Conservation (phyloP, 1,140 invertebrate species). For the Trachymyrmex cornetzi region DNA sequence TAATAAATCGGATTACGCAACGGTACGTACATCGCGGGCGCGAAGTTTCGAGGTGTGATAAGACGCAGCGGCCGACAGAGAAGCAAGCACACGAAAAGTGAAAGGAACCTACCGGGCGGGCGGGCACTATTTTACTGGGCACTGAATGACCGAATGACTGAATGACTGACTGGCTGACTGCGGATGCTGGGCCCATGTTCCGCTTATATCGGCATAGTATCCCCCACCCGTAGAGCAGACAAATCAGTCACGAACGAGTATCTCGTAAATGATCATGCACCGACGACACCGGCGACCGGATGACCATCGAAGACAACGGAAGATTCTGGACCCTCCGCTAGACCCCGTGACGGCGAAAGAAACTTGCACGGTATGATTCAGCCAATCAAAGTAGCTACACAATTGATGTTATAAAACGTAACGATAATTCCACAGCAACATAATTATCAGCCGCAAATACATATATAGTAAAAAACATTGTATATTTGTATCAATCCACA, state of each 20-base stretch:
- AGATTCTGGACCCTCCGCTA: slow-evolving; percentile 41
- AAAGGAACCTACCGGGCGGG: slow-evolving; percentile 71
- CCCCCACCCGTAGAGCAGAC: slow-evolving; percentile 62
- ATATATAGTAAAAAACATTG: no score
- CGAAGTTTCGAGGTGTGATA: not conserved
- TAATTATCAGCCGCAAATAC: not conserved
- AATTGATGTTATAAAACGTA: not conserved
- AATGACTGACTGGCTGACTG: slow-evolving; percentile 75
- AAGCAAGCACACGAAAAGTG: slow-evolving; percentile 63
- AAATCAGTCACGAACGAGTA: slow-evolving; percentile 71
- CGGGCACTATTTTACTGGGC: slow-evolving; percentile 42
- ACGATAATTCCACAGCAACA: not conserved
- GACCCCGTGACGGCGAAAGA: not conserved
- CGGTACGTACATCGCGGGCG: not conserved
- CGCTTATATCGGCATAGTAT: slow-evolving; percentile 75
- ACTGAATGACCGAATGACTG: slow-evolving; percentile 48
- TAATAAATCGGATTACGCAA: slow-evolving; percentile 15
- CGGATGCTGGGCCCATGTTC: slow-evolving; percentile 76
- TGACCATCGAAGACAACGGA: slow-evolving; percentile 58
- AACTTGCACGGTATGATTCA: not conserved
- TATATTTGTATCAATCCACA: no score
- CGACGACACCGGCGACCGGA: slow-evolving; percentile 24
- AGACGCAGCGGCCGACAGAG: slow-evolving; percentile 16
- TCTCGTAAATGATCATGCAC: slow-evolving; percentile 61
- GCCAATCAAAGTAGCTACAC: not conserved